Conservation (phyloP, 1,140 invertebrate species). For the Pogonus chalceus region DNA sequence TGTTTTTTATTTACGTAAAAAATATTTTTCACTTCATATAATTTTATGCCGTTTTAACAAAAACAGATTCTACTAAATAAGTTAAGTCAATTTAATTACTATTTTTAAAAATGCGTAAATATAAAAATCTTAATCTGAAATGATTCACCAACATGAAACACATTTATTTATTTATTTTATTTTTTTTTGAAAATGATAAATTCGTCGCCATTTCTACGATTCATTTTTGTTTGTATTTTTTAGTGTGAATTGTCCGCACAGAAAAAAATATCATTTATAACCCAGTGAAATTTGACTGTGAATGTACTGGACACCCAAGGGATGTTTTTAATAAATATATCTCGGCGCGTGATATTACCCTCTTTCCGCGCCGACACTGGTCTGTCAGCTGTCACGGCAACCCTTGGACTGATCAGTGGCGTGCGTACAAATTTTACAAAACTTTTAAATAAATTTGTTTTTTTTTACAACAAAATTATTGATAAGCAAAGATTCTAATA, state of each 20-base stretch:
- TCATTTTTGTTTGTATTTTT: neutral
- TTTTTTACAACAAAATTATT: no score
- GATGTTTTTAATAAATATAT: conserved; percentile 5
- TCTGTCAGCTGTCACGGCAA: neutral
- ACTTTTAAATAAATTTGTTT: no score
- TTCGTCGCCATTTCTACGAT: neutral
- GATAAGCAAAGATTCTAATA: no score
- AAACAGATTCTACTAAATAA: no score
- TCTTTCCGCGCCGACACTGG: neutral
- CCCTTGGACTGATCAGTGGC: neutral
- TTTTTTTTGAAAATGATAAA: conserved; percentile 1
- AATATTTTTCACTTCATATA: no score
- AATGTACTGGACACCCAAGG: neutral
- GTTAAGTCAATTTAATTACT: no score
- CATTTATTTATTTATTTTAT: neutral
- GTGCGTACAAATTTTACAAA: no score
- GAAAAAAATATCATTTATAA: neutral
- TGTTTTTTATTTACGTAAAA: no score
- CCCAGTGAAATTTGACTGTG: neutral
- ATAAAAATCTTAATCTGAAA: no score
- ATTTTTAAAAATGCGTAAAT: no score
- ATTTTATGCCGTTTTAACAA: no score
- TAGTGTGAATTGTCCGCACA: neutral
- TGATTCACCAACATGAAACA: no score
- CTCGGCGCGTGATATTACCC: neutral